phyloP scores from a whole-genome alignment of 2,113 vertebrate genomes.

The Pimephales promelas region DNA sequence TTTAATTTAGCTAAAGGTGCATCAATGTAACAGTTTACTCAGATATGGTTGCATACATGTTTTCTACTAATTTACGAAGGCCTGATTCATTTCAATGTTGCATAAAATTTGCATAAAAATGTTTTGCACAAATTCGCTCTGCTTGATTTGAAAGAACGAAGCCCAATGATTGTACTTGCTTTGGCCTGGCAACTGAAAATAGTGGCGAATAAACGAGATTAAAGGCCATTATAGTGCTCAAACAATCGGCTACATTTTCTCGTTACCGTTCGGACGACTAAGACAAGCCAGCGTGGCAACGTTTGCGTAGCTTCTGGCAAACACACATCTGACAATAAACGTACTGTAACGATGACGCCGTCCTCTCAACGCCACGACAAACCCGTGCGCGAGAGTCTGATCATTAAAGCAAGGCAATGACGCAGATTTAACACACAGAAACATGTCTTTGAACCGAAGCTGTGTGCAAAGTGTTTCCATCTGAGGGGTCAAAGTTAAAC shows the following conservation, averaged over 20 bases:
- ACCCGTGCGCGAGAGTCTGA: not conserved
- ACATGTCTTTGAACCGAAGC: not conserved
- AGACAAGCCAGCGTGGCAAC: not conserved
- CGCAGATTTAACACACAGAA: slow-evolving; percentile 9
- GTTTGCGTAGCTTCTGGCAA: not conserved
- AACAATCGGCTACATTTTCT: not conserved
- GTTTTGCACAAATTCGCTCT: not conserved
- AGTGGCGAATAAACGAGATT: not conserved
- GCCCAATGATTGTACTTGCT: slow-evolving; percentile 23
- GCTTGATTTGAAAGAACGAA: slow-evolving; percentile 5
- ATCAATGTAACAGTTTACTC: too few relatives aligned
- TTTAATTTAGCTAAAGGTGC: not conserved
- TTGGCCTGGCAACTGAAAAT: not conserved
- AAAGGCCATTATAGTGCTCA: slow-evolving; percentile 3
- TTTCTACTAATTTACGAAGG: not conserved
- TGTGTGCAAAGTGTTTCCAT: slow-evolving; percentile 2
- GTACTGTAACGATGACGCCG: not conserved
- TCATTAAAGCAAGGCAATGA: slow-evolving; percentile 38
- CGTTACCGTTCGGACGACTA: not conserved
- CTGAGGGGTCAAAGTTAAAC: not conserved
- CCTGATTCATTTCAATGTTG: not conserved
- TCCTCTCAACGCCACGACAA: not conserved
- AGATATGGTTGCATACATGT: not conserved
- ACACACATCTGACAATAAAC: not conserved
- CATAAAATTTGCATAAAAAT: not conserved